These are phyloP conservation scores for Trinorchestia longiramus DNA, from an alignment of 1,140 invertebrate genomes.

Conservation along the genomic window DNA sequence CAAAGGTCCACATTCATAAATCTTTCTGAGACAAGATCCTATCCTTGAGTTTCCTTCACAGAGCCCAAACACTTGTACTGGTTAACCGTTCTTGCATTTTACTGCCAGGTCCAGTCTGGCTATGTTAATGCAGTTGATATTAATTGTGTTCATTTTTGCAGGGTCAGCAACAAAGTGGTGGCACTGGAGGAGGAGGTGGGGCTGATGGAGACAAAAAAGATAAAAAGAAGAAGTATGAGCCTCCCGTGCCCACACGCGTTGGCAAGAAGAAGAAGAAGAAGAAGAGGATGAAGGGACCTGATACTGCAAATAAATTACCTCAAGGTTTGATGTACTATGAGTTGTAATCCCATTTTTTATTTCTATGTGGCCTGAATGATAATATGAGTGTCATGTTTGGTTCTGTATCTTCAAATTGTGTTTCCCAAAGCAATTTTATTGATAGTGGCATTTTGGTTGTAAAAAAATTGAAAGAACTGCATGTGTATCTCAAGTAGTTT, in stretches of 20 bases:
- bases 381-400: not conserved
- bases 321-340: slow-evolving; percentile 73
- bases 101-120: not conserved
- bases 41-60: not conserved
- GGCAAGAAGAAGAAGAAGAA: slow-evolving; percentile 99
- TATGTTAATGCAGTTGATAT: not conserved
- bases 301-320: slow-evolving; percentile 97
- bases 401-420: not conserved
- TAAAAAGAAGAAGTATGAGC: slow-evolving; percentile 99
- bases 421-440: too few relatives aligned
- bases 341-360: not conserved
- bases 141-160: slow-evolving; percentile 69
- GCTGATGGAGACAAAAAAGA: slow-evolving; percentile 79
- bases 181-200: slow-evolving; percentile 62
- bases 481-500: too few relatives aligned
- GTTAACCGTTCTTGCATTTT: not conserved
- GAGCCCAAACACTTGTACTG: not conserved
- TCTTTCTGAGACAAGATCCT: not conserved
- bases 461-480: too few relatives aligned
- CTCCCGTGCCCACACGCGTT: slow-evolving; percentile 96
- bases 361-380: not conserved
- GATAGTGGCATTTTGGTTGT: too few relatives aligned
- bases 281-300: slow-evolving; percentile 95
- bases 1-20: too few relatives aligned
- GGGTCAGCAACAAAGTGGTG: slow-evolving; percentile 95